Evolutionary conservation across 2,113 vertebrate species (phyloP).

Genomic region (Tragelaphus scriptus): DNA sequence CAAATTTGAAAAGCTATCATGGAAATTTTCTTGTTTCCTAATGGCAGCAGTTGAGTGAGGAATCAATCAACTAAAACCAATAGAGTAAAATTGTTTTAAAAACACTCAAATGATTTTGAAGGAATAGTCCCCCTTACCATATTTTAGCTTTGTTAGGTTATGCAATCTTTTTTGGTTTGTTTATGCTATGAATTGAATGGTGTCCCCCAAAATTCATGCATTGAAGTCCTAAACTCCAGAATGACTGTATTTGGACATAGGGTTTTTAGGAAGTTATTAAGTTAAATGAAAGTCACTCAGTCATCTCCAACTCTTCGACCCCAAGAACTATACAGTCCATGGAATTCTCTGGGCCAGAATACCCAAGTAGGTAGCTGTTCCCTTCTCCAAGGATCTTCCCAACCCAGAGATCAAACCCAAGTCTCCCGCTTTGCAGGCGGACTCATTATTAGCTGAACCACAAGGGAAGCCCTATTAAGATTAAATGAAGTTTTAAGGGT

Average conservation of each 20-base stretch:
- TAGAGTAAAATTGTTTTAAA: neutral
- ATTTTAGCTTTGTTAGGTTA: conserved; percentile 13
- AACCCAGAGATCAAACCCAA: neutral
- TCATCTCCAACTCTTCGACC: rapidly evolving
- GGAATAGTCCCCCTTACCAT: neutral
- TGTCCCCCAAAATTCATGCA: neutral
- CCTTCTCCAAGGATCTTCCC: neutral
- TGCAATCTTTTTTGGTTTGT: neutral
- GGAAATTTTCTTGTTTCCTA: neutral
- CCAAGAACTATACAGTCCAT: neutral
- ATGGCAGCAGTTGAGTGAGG: neutral
- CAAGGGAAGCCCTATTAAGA: neutral
- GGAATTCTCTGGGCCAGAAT: neutral
- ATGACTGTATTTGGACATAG: neutral
- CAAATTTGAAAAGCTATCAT: neutral
- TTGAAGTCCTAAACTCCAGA: neutral
- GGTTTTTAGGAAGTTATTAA: neutral
- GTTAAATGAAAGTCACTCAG: neutral
- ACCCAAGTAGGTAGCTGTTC: rapidly evolving
- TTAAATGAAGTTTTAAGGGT: neutral
- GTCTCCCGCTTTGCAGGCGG: neutral
- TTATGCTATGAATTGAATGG: neutral
- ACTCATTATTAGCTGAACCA: neutral
- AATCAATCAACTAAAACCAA: neutral
- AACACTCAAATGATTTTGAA: neutral